Conservation (phyloP, 2,113 vertebrate genomes). For the Chionodraco myersi region DNA sequence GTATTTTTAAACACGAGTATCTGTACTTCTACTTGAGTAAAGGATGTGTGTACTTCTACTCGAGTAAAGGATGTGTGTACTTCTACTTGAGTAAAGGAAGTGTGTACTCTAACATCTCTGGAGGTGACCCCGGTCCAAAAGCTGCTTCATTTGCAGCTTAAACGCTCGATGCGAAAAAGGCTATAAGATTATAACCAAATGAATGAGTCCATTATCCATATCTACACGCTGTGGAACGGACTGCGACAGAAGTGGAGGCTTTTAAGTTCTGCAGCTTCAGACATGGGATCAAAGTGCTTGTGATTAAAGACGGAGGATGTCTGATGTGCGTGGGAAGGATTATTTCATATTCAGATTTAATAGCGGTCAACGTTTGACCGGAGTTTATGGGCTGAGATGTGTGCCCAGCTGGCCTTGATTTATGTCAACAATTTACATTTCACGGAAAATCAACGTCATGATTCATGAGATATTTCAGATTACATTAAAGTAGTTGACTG, state of each 20-base stretch:
- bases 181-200: conserved; percentile 20
- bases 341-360: conserved; percentile 6
- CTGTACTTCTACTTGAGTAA: too few species aligned
- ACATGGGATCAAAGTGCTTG: conserved; percentile 45
- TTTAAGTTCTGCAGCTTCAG: conserved; percentile 18
- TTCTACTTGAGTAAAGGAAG: too few species aligned
- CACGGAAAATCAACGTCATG: neutral
- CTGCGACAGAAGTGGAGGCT: conserved; percentile 15
- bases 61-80: too few species aligned
- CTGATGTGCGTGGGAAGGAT: conserved; percentile 9
- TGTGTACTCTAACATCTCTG: conserved; percentile 25
- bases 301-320: conserved; percentile 37
- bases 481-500: neutral
- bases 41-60: too few species aligned
- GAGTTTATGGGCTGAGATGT: conserved; percentile 6
- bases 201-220: conserved; percentile 43
- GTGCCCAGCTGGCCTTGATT: neutral
- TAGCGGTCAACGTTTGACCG: conserved; percentile 23
- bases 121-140: conserved; percentile 29
- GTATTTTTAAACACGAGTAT: too few species aligned
- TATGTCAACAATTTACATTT: neutral
- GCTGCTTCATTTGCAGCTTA: conserved; percentile 40
- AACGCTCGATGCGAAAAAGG: neutral
- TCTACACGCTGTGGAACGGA: conserved; percentile 1
- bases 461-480: neutral